These are phyloP conservation scores for Lasioglossum albipes DNA, from an alignment of 1,140 invertebrate species.

Conservation along the genomic window DNA sequence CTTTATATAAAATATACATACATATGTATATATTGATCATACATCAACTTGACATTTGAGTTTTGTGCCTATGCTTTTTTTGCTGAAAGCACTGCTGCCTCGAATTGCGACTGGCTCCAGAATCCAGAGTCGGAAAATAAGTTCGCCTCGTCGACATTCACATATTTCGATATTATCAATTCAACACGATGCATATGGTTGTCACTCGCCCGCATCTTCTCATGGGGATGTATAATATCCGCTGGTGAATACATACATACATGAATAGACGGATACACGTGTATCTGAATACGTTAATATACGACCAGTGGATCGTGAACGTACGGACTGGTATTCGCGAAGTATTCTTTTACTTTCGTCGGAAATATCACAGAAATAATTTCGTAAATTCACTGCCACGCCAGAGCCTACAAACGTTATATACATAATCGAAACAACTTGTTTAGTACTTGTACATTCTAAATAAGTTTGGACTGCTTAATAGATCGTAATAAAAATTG, in stretches of 20 bases:
- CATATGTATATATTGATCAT: no score
- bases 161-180: slow-evolving; percentile 77
- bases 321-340: neutral
- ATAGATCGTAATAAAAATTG: no score
- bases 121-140: slow-evolving; percentile 6
- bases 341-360: slow-evolving; percentile 6
- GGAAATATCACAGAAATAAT: neutral
- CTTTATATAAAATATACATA: no score
- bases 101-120: slow-evolving; percentile 15
- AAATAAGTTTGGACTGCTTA: no score
- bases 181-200: slow-evolving; percentile 75
- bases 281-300: slow-evolving; percentile 69
- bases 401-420: no score
- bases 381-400: no score
- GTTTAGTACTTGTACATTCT: no score
- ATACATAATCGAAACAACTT: no score
- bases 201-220: slow-evolving; percentile 78
- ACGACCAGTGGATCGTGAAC: slow-evolving; percentile 32
- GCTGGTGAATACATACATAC: slow-evolving; percentile 65
- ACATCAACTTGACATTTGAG: no score
- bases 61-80: no score
- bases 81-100: neutral
- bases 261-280: slow-evolving; percentile 47
- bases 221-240: slow-evolving; percentile 74
- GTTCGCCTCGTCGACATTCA: slow-evolving; percentile 59